Base-by-base conservation (phyloP, 1,140 invertebrate genomes). In the Penaeus japonicus region DNA sequence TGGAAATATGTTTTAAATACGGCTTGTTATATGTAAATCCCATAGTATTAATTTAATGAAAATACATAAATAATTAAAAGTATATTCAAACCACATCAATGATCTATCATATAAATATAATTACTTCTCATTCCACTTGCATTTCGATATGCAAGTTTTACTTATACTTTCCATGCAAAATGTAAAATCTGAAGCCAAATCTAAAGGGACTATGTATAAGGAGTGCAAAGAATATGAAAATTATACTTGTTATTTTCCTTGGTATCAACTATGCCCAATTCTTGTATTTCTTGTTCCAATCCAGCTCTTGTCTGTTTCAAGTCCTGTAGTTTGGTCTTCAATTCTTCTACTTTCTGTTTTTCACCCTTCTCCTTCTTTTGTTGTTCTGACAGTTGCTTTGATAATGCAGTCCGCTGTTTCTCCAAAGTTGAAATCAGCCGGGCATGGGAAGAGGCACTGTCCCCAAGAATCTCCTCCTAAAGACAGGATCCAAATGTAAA, bases 241-340 rank as follows among this genome's bases (percentile, higher is more conserved):
- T 30, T 54, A 53, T 20, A 84, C 59, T 77, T 83, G 20, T 57
- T 39, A 27, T 59, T 88, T 62, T 82, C 79, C 53, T 53, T 57
- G 53, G 79, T 54, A 54, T 82, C 79, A 5, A 82, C 15, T 27
- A 54, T 54, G 27, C n/a, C 79, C 7, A 82, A 30, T 10, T 27
- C 54, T 17, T 57, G 39, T 24, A 82, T 82, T 27, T 82, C 79
- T 55, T 55, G n/a, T 27, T 82, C 79, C 4, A 84, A 20, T 47
- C 59, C 20, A 70, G 65, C 83, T 81, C 84, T 89, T 82, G 93
- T 92, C 39, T 90, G 91, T 84, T 92, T 90, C 22, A 92, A 92
- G 85, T 93, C 89, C 55, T 92, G 59, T 75, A 91, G 80, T 65
- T 87, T 91, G 27, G 83, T 27, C 17, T 24, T 62, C 54, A 80